Conservation (phyloP, 2,888 invertebrate species). For the Caenorhabditis afra region DNA sequence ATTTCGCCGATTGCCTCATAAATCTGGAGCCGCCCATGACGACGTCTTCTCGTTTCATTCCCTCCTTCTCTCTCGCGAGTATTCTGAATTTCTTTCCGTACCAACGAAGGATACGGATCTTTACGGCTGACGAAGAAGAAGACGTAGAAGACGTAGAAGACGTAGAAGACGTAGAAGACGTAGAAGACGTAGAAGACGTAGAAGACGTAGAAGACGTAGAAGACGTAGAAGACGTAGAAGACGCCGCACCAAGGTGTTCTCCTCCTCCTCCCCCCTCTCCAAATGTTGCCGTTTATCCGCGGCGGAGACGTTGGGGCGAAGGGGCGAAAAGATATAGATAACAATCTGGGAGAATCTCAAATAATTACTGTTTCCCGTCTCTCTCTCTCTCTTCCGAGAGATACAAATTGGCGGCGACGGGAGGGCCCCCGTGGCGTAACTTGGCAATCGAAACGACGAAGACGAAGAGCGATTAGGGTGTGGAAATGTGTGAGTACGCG, state of each 20-base stretch:
- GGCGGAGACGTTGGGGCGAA: neutral
- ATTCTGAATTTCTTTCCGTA: too few relatives aligned
- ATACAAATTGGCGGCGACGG: constrained; percentile 16
- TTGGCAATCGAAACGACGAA: constrained; percentile 14
- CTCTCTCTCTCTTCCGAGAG: neutral
- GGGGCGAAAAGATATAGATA: constrained; percentile 7
- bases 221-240: too few relatives aligned
- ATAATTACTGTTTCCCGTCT: constrained; percentile 35
- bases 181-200: too few relatives aligned
- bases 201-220: too few relatives aligned
- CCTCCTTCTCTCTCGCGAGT: neutral
- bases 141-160: too few relatives aligned
- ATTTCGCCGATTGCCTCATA: too few relatives aligned
- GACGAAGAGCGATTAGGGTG: constrained; percentile 15
- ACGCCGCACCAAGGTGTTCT: constrained; percentile 36
- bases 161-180: too few relatives aligned
- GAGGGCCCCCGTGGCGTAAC: constrained; percentile 51
- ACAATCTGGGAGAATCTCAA: constrained; percentile 50
- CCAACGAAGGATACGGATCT: neutral
- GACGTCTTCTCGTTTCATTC: neutral
- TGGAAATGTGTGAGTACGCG: constrained; percentile 3
- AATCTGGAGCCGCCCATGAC: neutral
- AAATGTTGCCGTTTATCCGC: constrained; percentile 52
- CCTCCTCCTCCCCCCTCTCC: neutral
- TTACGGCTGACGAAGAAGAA: too few relatives aligned